phyloP scores from a whole-genome alignment of 2,888 invertebrate genomes.

The Argyresthia goedartella region DNA sequence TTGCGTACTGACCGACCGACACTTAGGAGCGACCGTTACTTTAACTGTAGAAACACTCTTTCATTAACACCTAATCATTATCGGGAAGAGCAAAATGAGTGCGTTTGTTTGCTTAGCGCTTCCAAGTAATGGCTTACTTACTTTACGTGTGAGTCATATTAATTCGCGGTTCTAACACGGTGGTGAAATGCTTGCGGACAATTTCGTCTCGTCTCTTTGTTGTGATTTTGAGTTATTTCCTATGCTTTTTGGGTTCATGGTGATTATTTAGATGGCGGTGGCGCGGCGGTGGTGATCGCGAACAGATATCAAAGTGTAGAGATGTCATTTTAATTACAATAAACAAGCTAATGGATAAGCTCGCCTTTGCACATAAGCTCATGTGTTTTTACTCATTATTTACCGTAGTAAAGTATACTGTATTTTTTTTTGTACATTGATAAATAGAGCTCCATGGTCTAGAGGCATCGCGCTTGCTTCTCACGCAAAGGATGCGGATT shows the following conservation, averaged over 20 bases:
- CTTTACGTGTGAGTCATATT: slow-evolving; percentile 6
- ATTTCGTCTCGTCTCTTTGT: too few species aligned
- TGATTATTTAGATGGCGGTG: slow-evolving; percentile 42
- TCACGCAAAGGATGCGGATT: too few species aligned
- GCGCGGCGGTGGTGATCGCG: neutral
- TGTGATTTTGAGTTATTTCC: slow-evolving; percentile 16
- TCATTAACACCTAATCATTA: slow-evolving; percentile 29
- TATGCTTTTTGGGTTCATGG: slow-evolving; percentile 28
- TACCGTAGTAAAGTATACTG: too few species aligned
- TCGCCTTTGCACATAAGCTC: too few species aligned
- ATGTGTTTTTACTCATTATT: too few species aligned
- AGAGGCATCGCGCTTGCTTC: too few species aligned
- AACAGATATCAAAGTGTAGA: too few species aligned
- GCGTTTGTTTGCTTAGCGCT: slow-evolving; percentile 14
- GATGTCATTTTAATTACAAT: too few species aligned
- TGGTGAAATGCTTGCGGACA: slow-evolving; percentile 4
- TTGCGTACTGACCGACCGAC: too few species aligned
- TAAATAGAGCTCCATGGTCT: too few species aligned
- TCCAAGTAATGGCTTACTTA: slow-evolving; percentile 10
- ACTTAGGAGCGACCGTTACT: slow-evolving; percentile 24
- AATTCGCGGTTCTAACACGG: slow-evolving; percentile 4
- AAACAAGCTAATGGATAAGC: too few species aligned
- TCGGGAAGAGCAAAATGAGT: slow-evolving; percentile 21
- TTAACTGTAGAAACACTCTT: slow-evolving; percentile 28
- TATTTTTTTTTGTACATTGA: too few species aligned